Percentiles rank a stretch among this genome's conserved stretches.
phyloP scores from a whole-genome alignment of 2,888 invertebrate species.

The Coelogynopora nodosa region DNA sequence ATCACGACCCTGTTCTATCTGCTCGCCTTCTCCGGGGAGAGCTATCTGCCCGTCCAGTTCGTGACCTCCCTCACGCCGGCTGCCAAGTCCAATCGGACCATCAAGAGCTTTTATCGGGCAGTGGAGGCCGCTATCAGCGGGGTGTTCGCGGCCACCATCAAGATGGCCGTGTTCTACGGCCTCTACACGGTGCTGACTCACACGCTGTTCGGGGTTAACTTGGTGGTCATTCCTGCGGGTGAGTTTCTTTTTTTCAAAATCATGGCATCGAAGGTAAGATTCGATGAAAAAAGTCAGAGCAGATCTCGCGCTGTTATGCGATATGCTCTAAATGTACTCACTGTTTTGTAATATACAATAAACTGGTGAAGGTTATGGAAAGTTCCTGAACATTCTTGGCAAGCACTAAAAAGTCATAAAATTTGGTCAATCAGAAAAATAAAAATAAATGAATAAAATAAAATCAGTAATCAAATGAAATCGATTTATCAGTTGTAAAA shows the following conservation, averaged over 20 bases:
- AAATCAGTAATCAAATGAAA: no score
- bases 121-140: conserved; percentile 66
- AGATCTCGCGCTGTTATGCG: no score
- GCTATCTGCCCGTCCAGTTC: conserved; percentile 87
- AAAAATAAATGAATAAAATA: no score
- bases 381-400: no score
- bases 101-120: conserved; percentile 58
- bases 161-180: conserved; percentile 93
- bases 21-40: conserved; percentile 75
- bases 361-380: no score
- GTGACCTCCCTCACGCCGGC: conserved; percentile 77
- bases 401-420: no score
- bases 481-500: no score
- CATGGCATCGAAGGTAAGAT: no score
- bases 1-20: conserved; percentile 92
- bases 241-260: conserved; percentile 51
- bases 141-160: conserved; percentile 90
- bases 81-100: conserved; percentile 48
- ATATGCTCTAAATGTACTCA: no score
- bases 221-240: conserved; percentile 90
- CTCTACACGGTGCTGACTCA: conserved; percentile 97
- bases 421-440: no score
- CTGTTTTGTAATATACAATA: no score
- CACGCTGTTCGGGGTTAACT: conserved; percentile 83
- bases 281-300: no score